Conservation (phyloP, 2,113 vertebrate genomes). For the Gobio gobio region DNA sequence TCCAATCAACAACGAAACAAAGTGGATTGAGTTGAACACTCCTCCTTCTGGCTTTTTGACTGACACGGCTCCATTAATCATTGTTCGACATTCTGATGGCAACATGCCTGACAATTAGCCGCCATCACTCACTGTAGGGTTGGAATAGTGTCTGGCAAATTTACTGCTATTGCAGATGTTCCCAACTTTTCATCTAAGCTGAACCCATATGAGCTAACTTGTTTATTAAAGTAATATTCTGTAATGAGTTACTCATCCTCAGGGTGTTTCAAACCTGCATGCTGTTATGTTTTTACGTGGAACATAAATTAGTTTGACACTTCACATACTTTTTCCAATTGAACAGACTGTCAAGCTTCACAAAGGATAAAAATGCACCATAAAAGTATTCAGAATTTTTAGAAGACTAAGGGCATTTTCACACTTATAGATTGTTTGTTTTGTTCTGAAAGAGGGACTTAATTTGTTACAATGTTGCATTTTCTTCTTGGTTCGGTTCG, state of each 20-base stretch:
- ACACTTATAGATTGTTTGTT: too few species aligned
- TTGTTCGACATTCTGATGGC: neutral
- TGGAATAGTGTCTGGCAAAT: neutral
- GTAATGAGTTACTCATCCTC: neutral
- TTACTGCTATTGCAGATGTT: neutral
- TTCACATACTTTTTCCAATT: neutral
- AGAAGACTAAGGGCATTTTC: neutral
- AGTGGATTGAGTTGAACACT: slow-evolving; percentile 30
- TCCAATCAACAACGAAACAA: slow-evolving; percentile 31
- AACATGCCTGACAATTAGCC: slow-evolving; percentile 7
- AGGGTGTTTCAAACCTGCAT: neutral
- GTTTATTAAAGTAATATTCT: neutral
- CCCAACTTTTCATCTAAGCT: neutral
- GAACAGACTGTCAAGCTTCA: neutral
- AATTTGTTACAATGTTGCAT: too few species aligned
- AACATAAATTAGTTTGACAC: too few species aligned
- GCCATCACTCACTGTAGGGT: neutral
- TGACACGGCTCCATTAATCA: slow-evolving; percentile 23
- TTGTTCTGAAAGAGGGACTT: too few species aligned
- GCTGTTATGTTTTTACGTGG: neutral
- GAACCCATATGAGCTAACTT: neutral
- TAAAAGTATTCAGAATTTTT: neutral
- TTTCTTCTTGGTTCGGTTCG: too few species aligned
- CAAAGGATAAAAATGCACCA: neutral
- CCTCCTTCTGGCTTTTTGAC: slow-evolving; percentile 35